These are phyloP conservation scores for Lethrus apterus DNA, from an alignment of 1,140 invertebrate genomes.

Conservation along the genomic window DNA sequence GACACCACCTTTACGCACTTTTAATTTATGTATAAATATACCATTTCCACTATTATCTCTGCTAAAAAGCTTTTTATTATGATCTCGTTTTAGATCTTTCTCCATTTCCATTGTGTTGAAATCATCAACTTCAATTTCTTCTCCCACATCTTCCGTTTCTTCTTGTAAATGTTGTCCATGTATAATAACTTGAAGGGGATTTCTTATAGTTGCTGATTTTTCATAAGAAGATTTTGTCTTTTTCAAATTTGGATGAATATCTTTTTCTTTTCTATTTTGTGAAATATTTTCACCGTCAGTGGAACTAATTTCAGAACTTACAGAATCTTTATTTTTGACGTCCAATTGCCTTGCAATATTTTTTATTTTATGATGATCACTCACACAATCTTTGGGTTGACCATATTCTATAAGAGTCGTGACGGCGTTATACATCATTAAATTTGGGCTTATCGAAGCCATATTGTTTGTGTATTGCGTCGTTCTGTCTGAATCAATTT, in stretches of 20 bases:
- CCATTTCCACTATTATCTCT: constrained; percentile 42
- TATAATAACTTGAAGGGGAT: background rate
- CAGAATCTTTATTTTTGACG: background rate
- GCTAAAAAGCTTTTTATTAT: constrained; percentile 30
- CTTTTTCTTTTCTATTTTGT: background rate
- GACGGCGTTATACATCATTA: constrained; percentile 41
- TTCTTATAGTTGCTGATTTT: too few relatives aligned
- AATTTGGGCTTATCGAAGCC: background rate
- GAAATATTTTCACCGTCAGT: constrained; percentile 35
- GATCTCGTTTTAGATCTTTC: constrained; percentile 13
- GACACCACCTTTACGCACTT: constrained; percentile 60
- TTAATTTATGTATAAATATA: constrained; percentile 57
- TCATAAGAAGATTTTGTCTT: too few relatives aligned
- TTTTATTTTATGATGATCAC: background rate
- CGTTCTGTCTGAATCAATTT: background rate
- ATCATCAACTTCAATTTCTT: constrained; percentile 13
- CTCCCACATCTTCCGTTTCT: constrained; percentile 9
- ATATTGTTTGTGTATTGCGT: constrained; percentile 1
- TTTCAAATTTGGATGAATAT: too few relatives aligned
- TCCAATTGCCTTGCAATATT: background rate
- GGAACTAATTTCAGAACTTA: constrained; percentile 43
- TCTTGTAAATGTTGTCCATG: background rate
- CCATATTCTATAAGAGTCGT: constrained; percentile 51
- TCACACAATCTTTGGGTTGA: constrained; percentile 28
- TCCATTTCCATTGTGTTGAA: constrained; percentile 12